These are phyloP conservation scores for Ommatoiulus sabulosus DNA, from an alignment of 2,888 invertebrate species.

Conservation along the genomic window DNA sequence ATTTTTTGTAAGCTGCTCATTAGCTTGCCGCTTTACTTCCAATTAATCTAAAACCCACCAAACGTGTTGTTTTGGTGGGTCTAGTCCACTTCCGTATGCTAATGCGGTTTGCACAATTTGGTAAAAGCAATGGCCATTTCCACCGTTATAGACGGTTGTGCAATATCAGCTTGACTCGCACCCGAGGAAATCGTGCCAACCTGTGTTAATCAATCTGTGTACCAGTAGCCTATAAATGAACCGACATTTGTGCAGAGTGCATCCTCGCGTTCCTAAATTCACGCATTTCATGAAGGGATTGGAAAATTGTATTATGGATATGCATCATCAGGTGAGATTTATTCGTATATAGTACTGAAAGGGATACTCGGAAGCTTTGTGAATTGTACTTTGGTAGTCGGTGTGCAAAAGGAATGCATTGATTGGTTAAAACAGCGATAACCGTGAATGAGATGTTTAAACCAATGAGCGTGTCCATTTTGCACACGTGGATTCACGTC, in stretches of 20 bases:
- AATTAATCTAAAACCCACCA: conserved; percentile 22
- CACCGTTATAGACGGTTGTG: background rate
- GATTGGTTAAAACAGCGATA: too few species aligned
- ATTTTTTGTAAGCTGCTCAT: background rate
- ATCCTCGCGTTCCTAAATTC: background rate
- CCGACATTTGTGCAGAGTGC: background rate
- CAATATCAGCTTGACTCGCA: background rate
- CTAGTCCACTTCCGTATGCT: background rate
- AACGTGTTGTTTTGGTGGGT: background rate
- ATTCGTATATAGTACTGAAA: background rate
- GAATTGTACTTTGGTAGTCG: too few species aligned
- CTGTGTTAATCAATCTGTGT: background rate
- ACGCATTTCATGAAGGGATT: background rate
- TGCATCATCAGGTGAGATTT: background rate
- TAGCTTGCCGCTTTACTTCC: background rate
- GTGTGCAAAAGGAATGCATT: too few species aligned
- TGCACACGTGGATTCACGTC: too few species aligned
- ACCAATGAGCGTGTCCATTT: too few species aligned
- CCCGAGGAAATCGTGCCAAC: background rate
- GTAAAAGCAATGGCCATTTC: background rate
- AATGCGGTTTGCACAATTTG: background rate
- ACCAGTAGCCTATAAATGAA: background rate
- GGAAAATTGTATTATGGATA: background rate
- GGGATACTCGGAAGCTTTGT: too few species aligned
- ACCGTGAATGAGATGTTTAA: too few species aligned